These are phyloP conservation scores for Hydrophis major DNA, from an alignment of 2,797 vertebrate species.

Conservation along the genomic window DNA sequence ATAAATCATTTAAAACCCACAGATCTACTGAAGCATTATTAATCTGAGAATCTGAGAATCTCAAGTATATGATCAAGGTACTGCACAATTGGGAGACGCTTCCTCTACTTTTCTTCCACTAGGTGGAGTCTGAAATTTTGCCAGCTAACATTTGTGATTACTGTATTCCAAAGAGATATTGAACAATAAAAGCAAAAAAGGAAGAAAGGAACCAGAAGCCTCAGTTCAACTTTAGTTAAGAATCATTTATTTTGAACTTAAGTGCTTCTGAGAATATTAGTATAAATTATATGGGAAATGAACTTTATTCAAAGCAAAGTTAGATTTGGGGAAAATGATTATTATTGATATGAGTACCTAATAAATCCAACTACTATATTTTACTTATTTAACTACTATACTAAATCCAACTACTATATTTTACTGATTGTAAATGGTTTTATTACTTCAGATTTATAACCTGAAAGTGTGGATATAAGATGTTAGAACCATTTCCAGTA, in stretches of 20 bases:
- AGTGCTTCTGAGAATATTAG: neutral
- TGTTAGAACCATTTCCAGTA: neutral
- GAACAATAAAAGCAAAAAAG: neutral
- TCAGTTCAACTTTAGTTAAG: neutral
- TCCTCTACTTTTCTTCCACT: conserved; percentile 44
- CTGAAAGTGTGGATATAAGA: neutral
- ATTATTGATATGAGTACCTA: neutral
- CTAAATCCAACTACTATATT: neutral
- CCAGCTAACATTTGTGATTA: neutral
- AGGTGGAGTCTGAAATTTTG: conserved; percentile 45
- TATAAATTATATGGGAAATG: neutral
- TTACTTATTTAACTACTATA: neutral
- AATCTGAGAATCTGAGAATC: neutral
- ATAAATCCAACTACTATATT: neutral
- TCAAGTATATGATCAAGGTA: neutral
- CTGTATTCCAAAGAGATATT: neutral
- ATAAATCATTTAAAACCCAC: neutral
- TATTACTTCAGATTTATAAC: neutral
- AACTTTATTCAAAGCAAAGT: neutral
- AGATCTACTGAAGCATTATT: neutral
- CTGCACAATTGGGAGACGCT: neutral
- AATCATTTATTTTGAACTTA: neutral
- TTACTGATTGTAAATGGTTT: neutral
- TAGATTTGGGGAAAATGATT: neutral
- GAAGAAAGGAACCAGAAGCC: neutral